Percentiles rank a stretch among this genome's conserved stretches.
These are phyloP conservation scores for Forbesichthys agassizii DNA, from an alignment of 2,113 vertebrate genomes.

Conservation along the genomic window DNA sequence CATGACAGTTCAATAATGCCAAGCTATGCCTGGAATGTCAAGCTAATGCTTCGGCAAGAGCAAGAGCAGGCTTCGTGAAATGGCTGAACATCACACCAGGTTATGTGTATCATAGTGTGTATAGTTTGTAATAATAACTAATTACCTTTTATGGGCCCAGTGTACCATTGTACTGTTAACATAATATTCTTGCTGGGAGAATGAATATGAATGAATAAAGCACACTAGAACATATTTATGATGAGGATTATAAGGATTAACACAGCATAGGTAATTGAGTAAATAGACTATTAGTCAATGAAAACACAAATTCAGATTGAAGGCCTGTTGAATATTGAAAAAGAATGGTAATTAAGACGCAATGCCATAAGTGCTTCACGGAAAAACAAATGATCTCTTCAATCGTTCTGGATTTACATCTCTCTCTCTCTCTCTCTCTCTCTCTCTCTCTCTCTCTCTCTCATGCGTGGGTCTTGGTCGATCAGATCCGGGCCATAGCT, in stretches of 20 bases:
- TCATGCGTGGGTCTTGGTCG: constrained; percentile 60
- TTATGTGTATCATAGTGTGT: constrained; percentile 1
- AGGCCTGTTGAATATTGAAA: not conserved
- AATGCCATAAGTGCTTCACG: too few species aligned
- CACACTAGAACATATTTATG: not conserved
- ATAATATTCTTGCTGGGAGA: not conserved
- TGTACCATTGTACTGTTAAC: too few species aligned
- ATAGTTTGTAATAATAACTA: not conserved
- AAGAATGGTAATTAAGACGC: not conserved
- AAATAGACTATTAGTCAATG: not conserved
- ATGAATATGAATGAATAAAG: not conserved
- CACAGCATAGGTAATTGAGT: not conserved
- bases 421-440: constrained; percentile 5
- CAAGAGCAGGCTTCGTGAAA: constrained; percentile 48
- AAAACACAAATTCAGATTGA: constrained; percentile 5
- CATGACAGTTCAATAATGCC: constrained; percentile 80
- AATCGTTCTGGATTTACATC: too few species aligned
- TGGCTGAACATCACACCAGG: constrained; percentile 5
- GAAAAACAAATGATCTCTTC: too few species aligned
- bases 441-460: constrained; percentile 17
- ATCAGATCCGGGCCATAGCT: constrained; percentile 70
- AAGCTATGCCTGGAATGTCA: constrained; percentile 81
- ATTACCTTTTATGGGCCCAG: too few species aligned
- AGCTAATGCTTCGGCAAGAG: constrained; percentile 67
- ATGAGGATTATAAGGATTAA: not conserved